phyloP scores from a whole-genome alignment of 2,888 invertebrate genomes.

The Orthosia gothica region DNA sequence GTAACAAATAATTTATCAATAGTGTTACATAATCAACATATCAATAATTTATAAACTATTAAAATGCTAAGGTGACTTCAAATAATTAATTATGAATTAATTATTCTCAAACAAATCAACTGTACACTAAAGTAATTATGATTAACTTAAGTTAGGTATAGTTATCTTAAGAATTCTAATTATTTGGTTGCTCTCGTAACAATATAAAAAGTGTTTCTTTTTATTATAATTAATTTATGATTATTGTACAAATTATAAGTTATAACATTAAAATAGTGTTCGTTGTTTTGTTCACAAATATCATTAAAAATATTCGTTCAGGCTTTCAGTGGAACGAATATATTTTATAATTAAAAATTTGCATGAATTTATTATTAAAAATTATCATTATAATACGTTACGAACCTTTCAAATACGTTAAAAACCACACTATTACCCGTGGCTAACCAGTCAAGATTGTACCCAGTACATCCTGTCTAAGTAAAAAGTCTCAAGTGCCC shows the following conservation, averaged over 20 bases:
- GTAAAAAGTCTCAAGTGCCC: background rate
- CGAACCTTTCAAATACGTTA: background rate
- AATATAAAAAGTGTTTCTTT: conserved; percentile 39
- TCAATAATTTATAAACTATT: conserved; percentile 66
- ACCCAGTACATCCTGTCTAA: background rate
- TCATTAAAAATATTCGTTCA: conserved; percentile 1
- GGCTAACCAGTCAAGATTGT: no score
- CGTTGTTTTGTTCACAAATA: conserved; percentile 17
- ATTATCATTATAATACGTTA: no score
- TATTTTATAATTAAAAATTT: conserved; percentile 12
- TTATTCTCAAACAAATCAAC: conserved; percentile 52
- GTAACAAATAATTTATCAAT: conserved; percentile 74
- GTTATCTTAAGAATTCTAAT: conserved; percentile 55
- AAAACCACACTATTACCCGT: background rate
- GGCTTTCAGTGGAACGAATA: background rate
- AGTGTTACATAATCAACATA: conserved; percentile 58
- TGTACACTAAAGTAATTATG: conserved; percentile 44
- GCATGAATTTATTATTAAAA: no score
- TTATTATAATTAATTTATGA: conserved; percentile 15
- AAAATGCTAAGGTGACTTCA: conserved; percentile 70
- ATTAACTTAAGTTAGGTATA: conserved; percentile 41
- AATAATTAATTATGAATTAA: conserved; percentile 53
- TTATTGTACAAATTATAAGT: conserved; percentile 33
- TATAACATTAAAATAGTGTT: background rate
- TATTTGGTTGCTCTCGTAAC: conserved; percentile 65